Evolutionary conservation across 1,140 invertebrate genomes (phyloP), one percentile per base, ranked within the genome.

Genomic region (Drosophila mayri): DNA sequence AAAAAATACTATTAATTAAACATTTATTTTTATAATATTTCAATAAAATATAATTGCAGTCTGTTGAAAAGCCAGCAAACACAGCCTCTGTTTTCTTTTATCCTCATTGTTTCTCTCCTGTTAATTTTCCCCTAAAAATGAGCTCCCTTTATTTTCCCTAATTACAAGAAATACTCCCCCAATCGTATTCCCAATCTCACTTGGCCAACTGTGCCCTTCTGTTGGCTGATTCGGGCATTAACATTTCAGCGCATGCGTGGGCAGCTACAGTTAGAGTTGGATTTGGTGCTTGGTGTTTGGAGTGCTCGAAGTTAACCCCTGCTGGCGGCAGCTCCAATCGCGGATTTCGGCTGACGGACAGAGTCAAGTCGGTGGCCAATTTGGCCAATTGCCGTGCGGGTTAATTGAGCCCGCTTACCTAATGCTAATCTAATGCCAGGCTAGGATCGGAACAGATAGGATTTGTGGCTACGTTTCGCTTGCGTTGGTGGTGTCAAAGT

Each of bases 401-500:
- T 86, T 86, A 82, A 86, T 79, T 87, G 71, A 87, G 66, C 66
- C 65, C 72, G 81, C 84, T 87, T 87, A 87, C 84, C 84, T 82
- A 87, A 90, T 68, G 84, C 68, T 90, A 87, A 87, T 90, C 68
- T 90, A 87, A 87, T 90, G 84, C 61, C 80, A 74, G 84, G 68
- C 68, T 72, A 37, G 50, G 61, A 76, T 74, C 30, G 49, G 22
- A 14, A 12, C 47, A n/a, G 28, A 50, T 18, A 6, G 47, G 47
- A 50, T 50, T 49, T n/a, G n/a, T 10, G 46, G 37, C 35, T 54
- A 41, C 30, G 52, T 44, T 25, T 57, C 49, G 44, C 30, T 59
- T 79, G 70, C 76, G 81, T 81, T 55, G 81, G 82, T 86, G 82
- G 83, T 87, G 83, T 87, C 84, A 87, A 87, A 87, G 84, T 87